These are phyloP conservation scores for Isaurus tuberculatus DNA, from an alignment of 92 coral and sea anemone species.

Conservation along the genomic window DNA sequence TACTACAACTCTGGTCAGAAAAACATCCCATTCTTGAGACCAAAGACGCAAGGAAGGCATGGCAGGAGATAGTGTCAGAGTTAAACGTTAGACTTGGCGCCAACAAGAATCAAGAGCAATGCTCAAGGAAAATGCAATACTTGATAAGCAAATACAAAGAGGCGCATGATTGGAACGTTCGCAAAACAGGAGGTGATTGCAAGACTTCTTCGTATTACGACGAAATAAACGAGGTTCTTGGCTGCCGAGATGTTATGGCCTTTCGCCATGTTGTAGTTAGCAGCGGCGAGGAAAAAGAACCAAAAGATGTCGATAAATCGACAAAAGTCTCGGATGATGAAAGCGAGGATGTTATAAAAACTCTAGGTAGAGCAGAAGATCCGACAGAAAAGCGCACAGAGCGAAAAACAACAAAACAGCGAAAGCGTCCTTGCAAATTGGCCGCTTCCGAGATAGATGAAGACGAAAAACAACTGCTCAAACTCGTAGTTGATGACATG, in stretches of 20 bases:
- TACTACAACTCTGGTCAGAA: constrained; percentile 56
- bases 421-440: constrained; percentile 9
- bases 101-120: constrained; percentile 11
- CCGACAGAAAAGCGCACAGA: not conserved
- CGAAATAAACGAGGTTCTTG: constrained; percentile 48
- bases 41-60: constrained; percentile 47
- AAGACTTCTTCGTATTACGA: constrained; percentile 42
- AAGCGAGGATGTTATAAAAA: not conserved
- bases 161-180: constrained; percentile 49
- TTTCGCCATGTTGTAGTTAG: constrained; percentile 29
- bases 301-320: not conserved
- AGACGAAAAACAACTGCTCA: not conserved
- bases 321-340: constrained; percentile 5
- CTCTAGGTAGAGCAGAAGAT: not conserved
- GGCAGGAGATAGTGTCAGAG: constrained; percentile 36
- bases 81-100: constrained; percentile 18
- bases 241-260: constrained; percentile 50
- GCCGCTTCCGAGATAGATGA: not conserved
- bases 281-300: constrained; percentile 16
- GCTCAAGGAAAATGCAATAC: not conserved
- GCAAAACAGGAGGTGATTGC: constrained; percentile 40
- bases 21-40: constrained; percentile 34
- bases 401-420: constrained; percentile 1
- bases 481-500: not conserved
- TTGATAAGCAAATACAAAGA: not conserved